Percentiles rank a stretch among this genome's conserved stretches.
phyloP scores from a whole-genome alignment of 2,113 vertebrate species.

The Syngnathus scovelli region DNA sequence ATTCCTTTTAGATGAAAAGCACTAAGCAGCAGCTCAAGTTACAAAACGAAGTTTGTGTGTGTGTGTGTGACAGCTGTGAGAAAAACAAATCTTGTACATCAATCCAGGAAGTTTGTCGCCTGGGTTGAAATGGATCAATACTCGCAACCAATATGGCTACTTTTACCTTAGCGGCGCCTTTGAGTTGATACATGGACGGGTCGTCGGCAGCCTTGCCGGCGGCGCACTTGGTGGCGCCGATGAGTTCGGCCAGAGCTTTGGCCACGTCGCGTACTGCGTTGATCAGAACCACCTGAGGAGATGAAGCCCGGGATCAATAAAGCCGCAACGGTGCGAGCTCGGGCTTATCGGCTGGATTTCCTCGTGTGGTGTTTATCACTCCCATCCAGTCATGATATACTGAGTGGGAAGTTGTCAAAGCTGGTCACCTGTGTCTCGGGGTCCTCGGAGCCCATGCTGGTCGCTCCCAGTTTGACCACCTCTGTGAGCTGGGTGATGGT shows the following conservation, averaged over 20 bases:
- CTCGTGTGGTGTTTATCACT: slow-evolving; percentile 46
- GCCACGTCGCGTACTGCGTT: slow-evolving; percentile 97
- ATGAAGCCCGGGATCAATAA: slow-evolving; percentile 45
- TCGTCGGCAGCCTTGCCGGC: slow-evolving; percentile 93
- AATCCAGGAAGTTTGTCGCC: neutral
- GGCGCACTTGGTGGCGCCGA: slow-evolving; percentile 94
- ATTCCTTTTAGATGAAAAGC: slow-evolving; percentile 48
- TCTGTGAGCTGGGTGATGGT: slow-evolving; percentile 97
- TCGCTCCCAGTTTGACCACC: slow-evolving; percentile 92
- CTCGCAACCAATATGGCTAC: slow-evolving; percentile 12
- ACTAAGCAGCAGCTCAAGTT: slow-evolving; percentile 16
- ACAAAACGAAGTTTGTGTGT: neutral
- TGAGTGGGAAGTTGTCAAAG: slow-evolving; percentile 5
- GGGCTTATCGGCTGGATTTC: slow-evolving; percentile 56
- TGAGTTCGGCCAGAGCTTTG: slow-evolving; percentile 95
- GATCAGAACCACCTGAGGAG: slow-evolving; percentile 89
- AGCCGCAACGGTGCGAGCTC: slow-evolving; percentile 36
- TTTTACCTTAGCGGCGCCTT: slow-evolving; percentile 93
- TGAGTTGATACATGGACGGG: slow-evolving; percentile 98
- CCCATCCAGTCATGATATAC: slow-evolving; percentile 44
- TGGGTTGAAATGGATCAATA: slow-evolving; percentile 16
- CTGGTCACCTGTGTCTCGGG: slow-evolving; percentile 89
- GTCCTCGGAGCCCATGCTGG: slow-evolving; percentile 91
- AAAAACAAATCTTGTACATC: slow-evolving; percentile 4
- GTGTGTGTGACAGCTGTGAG: neutral